Percentiles rank a stretch among this genome's conserved stretches.
phyloP scores from a whole-genome alignment of 64 coral and sea anemone genomes.

The Acropora yongei region DNA sequence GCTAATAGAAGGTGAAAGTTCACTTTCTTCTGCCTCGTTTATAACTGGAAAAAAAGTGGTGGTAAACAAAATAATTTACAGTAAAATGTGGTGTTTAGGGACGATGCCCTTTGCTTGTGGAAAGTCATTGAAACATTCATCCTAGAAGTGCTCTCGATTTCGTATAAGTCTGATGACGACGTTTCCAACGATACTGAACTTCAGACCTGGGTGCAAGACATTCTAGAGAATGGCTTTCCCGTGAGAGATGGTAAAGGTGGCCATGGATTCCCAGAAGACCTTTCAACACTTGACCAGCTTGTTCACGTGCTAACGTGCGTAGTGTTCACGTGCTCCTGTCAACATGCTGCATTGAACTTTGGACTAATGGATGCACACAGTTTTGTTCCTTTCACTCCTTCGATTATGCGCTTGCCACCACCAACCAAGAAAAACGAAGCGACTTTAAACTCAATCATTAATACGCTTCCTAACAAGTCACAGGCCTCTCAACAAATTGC shows the following conservation, averaged over 20 bases:
- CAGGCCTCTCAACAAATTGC: constrained; percentile 79
- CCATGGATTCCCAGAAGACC: constrained; percentile 59
- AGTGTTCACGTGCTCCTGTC: constrained; percentile 86
- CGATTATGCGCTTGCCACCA: constrained; percentile 74
- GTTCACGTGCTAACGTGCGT: constrained; percentile 71
- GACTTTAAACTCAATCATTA: constrained; percentile 76
- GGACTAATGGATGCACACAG: constrained; percentile 67
- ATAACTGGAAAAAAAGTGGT: too few species aligned
- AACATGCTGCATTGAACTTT: constrained; percentile 91
- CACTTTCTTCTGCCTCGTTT: too few species aligned
- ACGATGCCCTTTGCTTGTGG: constrained; percentile 30
- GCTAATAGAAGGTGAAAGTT: too few species aligned
- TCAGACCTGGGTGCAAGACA: constrained; percentile 74
- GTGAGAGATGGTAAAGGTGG: constrained; percentile 44
- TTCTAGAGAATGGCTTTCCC: constrained; percentile 76
- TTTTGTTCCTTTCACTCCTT: constrained; percentile 80
- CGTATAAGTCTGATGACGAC: constrained; percentile 34
- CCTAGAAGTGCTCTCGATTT: not conserved
- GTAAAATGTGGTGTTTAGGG: not conserved
- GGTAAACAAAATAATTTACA: too few species aligned
- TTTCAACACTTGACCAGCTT: constrained; percentile 71
- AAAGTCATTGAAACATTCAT: constrained; percentile 1
- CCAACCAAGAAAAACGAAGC: constrained; percentile 82
- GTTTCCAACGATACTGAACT: constrained; percentile 16
- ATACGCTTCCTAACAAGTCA: constrained; percentile 73